Percentiles rank a stretch among this genome's conserved stretches.
phyloP scores from a whole-genome alignment of 2,888 invertebrate species.

The Ophraella communa region DNA sequence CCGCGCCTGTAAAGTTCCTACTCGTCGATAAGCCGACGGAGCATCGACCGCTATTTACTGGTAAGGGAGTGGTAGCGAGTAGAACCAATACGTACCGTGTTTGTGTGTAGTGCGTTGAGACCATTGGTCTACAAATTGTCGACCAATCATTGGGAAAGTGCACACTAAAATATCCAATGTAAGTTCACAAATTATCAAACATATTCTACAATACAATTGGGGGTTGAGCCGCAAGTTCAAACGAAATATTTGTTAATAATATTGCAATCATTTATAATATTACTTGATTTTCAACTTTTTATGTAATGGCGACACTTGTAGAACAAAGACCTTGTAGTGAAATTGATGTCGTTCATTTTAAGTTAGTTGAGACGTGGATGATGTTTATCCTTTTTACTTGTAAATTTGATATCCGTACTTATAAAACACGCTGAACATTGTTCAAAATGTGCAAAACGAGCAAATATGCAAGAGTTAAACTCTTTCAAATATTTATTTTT shows the following conservation, averaged over 20 bases:
- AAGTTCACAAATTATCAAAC: constrained; percentile 76
- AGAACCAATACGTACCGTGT: constrained; percentile 77
- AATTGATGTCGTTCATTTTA: constrained; percentile 9
- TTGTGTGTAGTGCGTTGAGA: constrained; percentile 73
- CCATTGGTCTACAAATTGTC: constrained; percentile 85
- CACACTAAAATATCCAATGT: constrained; percentile 75
- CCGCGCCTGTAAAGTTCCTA: constrained; percentile 54
- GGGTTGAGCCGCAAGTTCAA: constrained; percentile 53
- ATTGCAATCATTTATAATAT: not conserved
- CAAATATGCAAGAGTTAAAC: not conserved
- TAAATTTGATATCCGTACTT: not conserved
- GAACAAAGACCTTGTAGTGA: constrained; percentile 35
- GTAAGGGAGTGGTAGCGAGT: constrained; percentile 71
- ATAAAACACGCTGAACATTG: not conserved
- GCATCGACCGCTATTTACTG: constrained; percentile 58
- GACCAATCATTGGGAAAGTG: constrained; percentile 90
- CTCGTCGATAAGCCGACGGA: constrained; percentile 54
- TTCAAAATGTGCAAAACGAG: not conserved
- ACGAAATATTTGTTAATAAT: constrained; percentile 45
- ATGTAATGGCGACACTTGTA: constrained; percentile 31
- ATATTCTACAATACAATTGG: constrained; percentile 55
- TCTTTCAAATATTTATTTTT: not conserved
- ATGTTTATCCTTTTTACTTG: not conserved
- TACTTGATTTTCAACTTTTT: constrained; percentile 6
- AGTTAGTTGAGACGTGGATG: not conserved